Percentiles rank a stretch among this genome's conserved stretches.
Conservation (phyloP, 92 coral and sea anemone species). For the Nematostella vectensis region DNA sequence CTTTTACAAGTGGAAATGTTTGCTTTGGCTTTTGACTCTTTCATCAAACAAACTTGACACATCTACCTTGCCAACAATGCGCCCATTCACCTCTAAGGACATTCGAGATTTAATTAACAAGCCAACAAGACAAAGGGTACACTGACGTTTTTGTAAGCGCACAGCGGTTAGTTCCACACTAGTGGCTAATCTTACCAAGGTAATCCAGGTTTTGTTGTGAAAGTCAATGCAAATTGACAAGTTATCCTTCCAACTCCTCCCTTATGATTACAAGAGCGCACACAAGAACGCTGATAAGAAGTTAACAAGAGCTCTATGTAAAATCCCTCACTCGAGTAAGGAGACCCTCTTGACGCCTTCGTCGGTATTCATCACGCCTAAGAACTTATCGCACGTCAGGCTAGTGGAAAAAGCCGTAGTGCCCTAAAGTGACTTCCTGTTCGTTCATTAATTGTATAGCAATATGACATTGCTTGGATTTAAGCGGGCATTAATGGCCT, state of each 20-base stretch:
- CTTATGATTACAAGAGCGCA: background rate
- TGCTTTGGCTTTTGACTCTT: constrained; percentile 5
- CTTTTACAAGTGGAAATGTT: constrained; percentile 13
- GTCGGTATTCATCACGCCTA: too few species aligned
- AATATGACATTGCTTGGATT: constrained; percentile 22
- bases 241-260: background rate
- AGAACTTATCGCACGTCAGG: too few species aligned
- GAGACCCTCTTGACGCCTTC: too few species aligned
- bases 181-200: constrained; percentile 16
- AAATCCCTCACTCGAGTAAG: too few species aligned
- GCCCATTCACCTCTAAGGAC: constrained; percentile 6
- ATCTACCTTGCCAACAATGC: constrained; percentile 13
- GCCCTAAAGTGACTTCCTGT: constrained; percentile 22
- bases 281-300: background rate
- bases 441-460: constrained; percentile 15
- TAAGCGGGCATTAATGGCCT: constrained; percentile 32
- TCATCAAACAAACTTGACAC: constrained; percentile 19
- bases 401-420: too few species aligned
- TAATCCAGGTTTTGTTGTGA: constrained; percentile 26
- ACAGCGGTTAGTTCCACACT: constrained; percentile 11
- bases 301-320: background rate
- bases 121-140: too few species aligned
- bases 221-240: background rate
- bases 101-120: constrained; percentile 14
- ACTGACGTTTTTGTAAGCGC: too few species aligned